Evolutionary conservation across 2,113 vertebrate genomes (phyloP).

Genomic region (Motacilla tschutschensis): DNA sequence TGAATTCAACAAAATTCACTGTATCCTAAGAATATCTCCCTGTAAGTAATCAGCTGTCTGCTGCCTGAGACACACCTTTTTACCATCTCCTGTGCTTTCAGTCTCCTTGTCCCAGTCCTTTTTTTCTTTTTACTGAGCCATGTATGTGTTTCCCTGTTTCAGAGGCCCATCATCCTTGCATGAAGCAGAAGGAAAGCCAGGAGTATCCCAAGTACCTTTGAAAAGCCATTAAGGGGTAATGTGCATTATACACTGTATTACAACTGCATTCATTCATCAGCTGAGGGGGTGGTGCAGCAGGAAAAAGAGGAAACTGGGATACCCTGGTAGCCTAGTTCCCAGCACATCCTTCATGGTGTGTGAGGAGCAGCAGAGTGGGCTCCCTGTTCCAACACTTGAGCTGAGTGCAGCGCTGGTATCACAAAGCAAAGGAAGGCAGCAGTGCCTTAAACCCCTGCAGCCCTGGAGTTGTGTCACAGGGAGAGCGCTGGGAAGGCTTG

Average conservation of each 20-base stretch:
- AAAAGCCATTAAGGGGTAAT: background rate
- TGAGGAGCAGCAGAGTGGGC: background rate
- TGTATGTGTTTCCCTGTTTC: background rate
- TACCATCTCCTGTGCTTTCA: background rate
- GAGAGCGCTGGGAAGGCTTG: background rate
- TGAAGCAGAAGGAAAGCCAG: background rate
- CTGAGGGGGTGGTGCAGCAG: background rate
- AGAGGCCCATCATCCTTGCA: background rate
- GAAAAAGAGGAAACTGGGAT: background rate
- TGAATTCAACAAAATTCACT: background rate
- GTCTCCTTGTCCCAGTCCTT: background rate
- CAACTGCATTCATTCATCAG: slow-evolving; percentile 4
- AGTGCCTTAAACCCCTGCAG: background rate
- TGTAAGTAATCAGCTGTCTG: background rate
- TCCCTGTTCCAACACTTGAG: background rate
- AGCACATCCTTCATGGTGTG: background rate
- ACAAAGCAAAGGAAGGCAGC: background rate
- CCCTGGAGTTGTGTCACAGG: background rate
- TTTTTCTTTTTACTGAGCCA: background rate
- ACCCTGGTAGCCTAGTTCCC: background rate
- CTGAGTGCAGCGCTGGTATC: background rate
- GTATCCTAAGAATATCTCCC: background rate
- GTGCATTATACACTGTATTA: background rate
- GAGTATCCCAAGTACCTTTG: background rate
- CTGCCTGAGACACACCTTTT: background rate